phyloP scores from a whole-genome alignment of 2,797 vertebrate species.

The Chrosomus eos region DNA sequence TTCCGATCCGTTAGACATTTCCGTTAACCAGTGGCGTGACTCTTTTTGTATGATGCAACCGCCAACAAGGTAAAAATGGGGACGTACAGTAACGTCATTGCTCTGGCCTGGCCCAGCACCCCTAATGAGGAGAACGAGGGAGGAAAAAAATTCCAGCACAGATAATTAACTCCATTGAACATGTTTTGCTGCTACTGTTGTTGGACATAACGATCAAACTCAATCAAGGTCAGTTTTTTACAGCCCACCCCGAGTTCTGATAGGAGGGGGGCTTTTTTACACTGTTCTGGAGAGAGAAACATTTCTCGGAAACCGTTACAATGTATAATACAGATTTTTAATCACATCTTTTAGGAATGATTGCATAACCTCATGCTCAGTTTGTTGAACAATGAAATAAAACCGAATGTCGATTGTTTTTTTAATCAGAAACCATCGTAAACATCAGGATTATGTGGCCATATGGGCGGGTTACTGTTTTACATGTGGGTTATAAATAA shows the following conservation, averaged over 20 bases:
- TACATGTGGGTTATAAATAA: not conserved
- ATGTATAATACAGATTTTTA: not conserved
- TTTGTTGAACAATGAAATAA: not conserved
- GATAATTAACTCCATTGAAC: conserved; percentile 75
- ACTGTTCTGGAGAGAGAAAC: conserved; percentile 11
- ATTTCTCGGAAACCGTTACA: conserved; percentile 20
- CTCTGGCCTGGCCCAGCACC: conserved; percentile 20
- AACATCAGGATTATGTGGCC: not conserved
- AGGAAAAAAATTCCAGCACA: conserved; percentile 70
- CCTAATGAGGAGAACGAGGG: conserved; percentile 68
- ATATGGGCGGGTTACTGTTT: not conserved
- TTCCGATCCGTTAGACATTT: conserved; percentile 1
- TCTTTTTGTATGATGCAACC: conserved; percentile 14
- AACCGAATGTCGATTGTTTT: not conserved
- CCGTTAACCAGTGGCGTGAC: not conserved
- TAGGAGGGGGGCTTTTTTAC: not conserved
- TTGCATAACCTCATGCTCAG: not conserved
- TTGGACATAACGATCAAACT: conserved; percentile 69
- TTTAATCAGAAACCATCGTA: not conserved
- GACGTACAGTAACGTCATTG: not conserved
- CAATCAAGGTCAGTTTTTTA: conserved; percentile 71
- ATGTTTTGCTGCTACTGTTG: conserved; percentile 64
- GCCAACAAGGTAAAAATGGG: not conserved
- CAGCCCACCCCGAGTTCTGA: conserved; percentile 52
- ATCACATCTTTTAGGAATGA: not conserved